A percentile compares a stretch with the other conserved stretches of the same genome.
These are phyloP conservation scores for Cotesia congregata DNA, from an alignment of 2,888 invertebrate species.

Conservation along the genomic window DNA sequence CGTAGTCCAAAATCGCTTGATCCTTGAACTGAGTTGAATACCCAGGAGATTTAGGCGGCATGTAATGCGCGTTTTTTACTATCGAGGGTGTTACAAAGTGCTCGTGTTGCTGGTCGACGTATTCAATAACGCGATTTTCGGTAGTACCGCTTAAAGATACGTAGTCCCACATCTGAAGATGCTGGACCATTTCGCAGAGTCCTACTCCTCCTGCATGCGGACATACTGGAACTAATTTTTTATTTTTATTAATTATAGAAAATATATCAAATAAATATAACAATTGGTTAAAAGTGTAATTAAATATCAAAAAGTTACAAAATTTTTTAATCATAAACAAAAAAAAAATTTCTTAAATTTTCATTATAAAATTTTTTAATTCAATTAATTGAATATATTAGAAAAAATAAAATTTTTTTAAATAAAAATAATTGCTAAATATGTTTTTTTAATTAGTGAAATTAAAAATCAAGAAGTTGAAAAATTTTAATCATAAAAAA, in stretches of 20 bases:
- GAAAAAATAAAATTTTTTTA: too few species aligned
- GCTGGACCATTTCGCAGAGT: constrained; percentile 94
- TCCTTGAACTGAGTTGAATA: constrained; percentile 86
- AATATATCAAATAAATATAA: not conserved
- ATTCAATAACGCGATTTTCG: constrained; percentile 84
- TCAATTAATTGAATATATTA: too few species aligned
- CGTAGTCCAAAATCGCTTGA: constrained; percentile 78
- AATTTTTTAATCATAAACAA: too few species aligned
- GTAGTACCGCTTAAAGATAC: constrained; percentile 80
- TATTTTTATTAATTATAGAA: constrained; percentile 26
- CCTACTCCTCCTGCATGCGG: constrained; percentile 97
- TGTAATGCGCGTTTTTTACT: constrained; percentile 80
- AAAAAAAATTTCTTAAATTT: constrained; percentile 33
- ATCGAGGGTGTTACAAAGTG: constrained; percentile 84
- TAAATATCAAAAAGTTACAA: too few species aligned
- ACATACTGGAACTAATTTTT: constrained; percentile 85
- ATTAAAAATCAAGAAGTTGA: too few species aligned
- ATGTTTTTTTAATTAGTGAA: too few species aligned
- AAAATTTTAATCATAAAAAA: too few species aligned
- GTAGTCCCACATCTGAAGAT: constrained; percentile 91
- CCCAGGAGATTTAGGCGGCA: constrained; percentile 83
- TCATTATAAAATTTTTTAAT: not conserved
- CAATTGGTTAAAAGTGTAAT: too few species aligned
- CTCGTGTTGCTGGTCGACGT: constrained; percentile 91
- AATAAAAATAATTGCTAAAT: too few species aligned